A percentile compares a stretch with the other conserved stretches of the same genome.
phyloP scores from a whole-genome alignment of 2,113 vertebrate species.

The Heloderma charlesbogerti region DNA sequence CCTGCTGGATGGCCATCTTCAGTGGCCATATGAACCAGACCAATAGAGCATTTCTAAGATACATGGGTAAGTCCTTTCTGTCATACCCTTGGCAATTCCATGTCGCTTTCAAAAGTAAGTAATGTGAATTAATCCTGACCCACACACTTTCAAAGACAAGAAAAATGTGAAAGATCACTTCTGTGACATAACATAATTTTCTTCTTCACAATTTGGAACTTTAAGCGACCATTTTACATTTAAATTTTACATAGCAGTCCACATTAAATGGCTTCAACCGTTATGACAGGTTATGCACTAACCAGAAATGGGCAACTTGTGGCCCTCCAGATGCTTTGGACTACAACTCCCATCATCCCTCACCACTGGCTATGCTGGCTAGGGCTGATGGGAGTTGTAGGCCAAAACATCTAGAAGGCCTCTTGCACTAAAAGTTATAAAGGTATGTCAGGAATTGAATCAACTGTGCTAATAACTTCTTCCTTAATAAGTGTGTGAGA shows the following conservation, averaged over 20 bases:
- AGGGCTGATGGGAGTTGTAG: too few relatives aligned
- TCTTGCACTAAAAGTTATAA: too few relatives aligned
- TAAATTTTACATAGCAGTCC: not conserved
- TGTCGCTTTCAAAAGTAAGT: not conserved
- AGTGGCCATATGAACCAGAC: not conserved
- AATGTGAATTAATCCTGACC: not conserved
- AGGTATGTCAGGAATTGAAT: not conserved
- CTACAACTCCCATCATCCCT: too few relatives aligned
- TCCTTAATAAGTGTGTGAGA: conserved; percentile 12
- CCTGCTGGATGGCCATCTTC: not conserved
- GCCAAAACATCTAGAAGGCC: too few relatives aligned
- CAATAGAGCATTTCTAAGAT: not conserved
- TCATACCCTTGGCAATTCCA: not conserved
- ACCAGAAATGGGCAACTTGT: too few relatives aligned
- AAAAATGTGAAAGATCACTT: not conserved
- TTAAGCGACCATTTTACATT: not conserved
- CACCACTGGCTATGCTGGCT: too few relatives aligned
- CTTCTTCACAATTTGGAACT: not conserved
- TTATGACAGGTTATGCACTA: not conserved
- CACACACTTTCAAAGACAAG: not conserved
- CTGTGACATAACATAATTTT: not conserved
- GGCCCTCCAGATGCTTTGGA: too few relatives aligned
- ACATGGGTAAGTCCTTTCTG: not conserved
- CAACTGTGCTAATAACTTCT: not conserved
- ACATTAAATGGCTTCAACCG: not conserved